These are phyloP conservation scores for Melanerpes formicivorus DNA, from an alignment of 2,113 vertebrate genomes.

Conservation along the genomic window DNA sequence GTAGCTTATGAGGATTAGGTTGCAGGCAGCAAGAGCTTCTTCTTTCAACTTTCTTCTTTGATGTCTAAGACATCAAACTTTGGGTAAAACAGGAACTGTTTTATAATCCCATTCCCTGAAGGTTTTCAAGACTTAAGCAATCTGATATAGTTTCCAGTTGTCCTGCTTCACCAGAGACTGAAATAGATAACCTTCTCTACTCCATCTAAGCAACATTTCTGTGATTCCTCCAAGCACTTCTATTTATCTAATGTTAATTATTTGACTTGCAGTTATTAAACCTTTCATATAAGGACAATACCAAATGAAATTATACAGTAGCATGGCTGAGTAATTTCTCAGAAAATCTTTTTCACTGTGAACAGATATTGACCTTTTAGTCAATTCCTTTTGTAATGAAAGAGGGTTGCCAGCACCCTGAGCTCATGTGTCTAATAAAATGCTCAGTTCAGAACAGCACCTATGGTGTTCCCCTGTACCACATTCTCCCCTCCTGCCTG, in stretches of 20 bases:
- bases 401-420: background rate
- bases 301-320: background rate
- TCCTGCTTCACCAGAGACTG: background rate
- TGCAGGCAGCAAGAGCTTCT: background rate
- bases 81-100: background rate
- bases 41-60: background rate
- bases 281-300: background rate
- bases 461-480: background rate
- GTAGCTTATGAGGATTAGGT: background rate
- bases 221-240: background rate
- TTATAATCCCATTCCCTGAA: background rate
- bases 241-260: background rate
- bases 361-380: background rate
- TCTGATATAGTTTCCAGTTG: background rate
- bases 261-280: background rate
- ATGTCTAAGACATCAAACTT: background rate
- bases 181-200: background rate
- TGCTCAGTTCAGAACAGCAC: background rate
- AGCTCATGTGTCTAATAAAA: background rate
- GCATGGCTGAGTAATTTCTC: background rate
- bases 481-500: background rate
- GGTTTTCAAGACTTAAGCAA: background rate
- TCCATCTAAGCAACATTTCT: background rate
- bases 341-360: background rate
- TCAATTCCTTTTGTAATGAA: background rate